These are phyloP conservation scores for Macrotrachela quadricornifera DNA, from an alignment of 1,140 invertebrate species.

Conservation along the genomic window DNA sequence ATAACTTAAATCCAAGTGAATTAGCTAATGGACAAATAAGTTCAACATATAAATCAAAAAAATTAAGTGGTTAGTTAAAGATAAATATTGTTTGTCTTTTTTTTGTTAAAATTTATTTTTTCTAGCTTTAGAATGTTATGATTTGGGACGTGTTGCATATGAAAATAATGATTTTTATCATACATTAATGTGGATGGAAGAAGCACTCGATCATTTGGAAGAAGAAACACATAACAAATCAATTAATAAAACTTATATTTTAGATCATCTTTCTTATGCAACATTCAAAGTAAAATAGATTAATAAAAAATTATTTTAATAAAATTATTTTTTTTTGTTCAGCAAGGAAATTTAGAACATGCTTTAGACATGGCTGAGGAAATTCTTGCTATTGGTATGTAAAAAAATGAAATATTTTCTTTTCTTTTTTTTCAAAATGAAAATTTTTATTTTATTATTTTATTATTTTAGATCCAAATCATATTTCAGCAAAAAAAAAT, in stretches of 20 bases:
- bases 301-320: not conserved
- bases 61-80: conserved; percentile 10
- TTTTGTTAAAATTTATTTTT: too few relatives aligned
- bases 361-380: conserved; percentile 66
- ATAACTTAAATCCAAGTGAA: not conserved
- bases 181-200: conserved; percentile 78
- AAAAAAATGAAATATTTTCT: not conserved
- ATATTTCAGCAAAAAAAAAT: conserved; percentile 59
- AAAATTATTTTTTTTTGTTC: conserved; percentile 15
- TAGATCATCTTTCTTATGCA: conserved; percentile 87
- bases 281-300: conserved; percentile 47
- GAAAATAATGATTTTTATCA: conserved; percentile 78
- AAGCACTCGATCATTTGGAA: conserved; percentile 46
- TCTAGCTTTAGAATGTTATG: conserved; percentile 81
- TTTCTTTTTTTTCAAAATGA: too few relatives aligned
- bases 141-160: conserved; percentile 80
- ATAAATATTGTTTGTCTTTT: too few relatives aligned
- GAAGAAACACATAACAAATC: conserved; percentile 38
- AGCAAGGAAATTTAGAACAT: conserved; percentile 57
- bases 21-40: conserved; percentile 31
- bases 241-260: conserved; percentile 49
- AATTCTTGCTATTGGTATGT: conserved; percentile 18
- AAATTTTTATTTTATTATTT: not conserved
- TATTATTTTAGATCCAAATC: conserved; percentile 41
- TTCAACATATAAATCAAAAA: too few relatives aligned